Percentiles rank a stretch among this genome's conserved stretches.
Conservation (phyloP, 2,113 vertebrate species). For the Macquaria australasica region DNA sequence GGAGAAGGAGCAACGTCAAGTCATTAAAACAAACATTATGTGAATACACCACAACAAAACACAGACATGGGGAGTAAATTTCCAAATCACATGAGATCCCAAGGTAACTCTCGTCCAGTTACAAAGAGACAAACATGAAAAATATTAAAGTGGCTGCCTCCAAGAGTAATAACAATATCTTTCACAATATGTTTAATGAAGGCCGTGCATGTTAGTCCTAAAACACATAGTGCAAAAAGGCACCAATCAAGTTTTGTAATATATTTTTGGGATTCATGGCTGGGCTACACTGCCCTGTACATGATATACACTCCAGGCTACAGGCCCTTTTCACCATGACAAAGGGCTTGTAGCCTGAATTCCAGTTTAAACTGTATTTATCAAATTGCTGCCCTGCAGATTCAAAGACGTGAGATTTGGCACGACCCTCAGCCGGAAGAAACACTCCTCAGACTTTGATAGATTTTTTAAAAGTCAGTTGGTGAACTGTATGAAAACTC, state of each 20-base stretch:
- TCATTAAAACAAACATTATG: background rate
- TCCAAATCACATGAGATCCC: background rate
- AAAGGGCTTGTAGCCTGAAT: background rate
- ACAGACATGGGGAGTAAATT: background rate
- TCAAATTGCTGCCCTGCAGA: background rate
- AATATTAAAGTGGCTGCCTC: background rate
- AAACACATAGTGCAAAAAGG: background rate
- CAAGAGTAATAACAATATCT: background rate
- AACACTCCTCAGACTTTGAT: background rate
- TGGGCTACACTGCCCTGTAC: background rate
- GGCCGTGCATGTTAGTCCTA: background rate
- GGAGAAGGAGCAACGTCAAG: background rate
- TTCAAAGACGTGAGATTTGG: background rate
- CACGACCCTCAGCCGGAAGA: background rate
- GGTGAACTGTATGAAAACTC: conserved; percentile 45
- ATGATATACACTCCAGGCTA: background rate
- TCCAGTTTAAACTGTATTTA: background rate
- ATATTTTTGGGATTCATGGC: background rate
- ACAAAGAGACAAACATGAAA: background rate
- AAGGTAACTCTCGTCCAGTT: background rate
- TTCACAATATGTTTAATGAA: background rate
- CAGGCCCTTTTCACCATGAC: background rate
- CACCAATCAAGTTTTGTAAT: background rate
- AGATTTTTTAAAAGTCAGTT: background rate
- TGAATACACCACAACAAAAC: background rate